Evolutionary conservation across 2,113 vertebrate genomes (phyloP), one percentile per base, ranked within the genome.

Genomic region (Zootoca vivipara): DNA sequence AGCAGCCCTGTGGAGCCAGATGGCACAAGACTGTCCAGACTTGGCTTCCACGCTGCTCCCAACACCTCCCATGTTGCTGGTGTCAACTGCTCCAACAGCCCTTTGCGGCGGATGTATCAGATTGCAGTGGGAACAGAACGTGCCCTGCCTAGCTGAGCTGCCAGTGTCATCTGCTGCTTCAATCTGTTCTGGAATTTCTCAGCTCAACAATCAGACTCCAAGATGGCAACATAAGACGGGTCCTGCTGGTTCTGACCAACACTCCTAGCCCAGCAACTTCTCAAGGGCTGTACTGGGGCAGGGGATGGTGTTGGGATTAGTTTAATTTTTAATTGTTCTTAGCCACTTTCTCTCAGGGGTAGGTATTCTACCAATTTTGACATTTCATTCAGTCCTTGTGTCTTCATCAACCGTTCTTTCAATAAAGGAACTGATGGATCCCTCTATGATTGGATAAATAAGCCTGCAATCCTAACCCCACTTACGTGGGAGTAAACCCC

Each of bases 161-260:
- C 20, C 3, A 8, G 0, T 65, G 65, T 87, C 84, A 5, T 79
- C 86, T 89, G 87, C 92, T 79, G 78, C 85, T 90, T 88, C 35
- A 82, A 65, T 30, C 83, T 87, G 3, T 88, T 42, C 24, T 4
- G 0, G 5, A 62, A 7, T 30, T 3, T 82, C 77, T 74, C 42
- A 80, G 78, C 65, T 7, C 89, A 81, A 87, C 85, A 78, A 30
- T 10, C 78, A 72, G 0, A 8, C 86, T 73, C 35, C 0, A 80
- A 15, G 58, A 65, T 24, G 58, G 79, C 28, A 38, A 74, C 15
- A 26, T 20, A 40, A 85, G 13, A 75, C 38, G 79, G 24, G 15
- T 22, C 72, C 35, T 20, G 4, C 20, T 75, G 83, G 52, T 30
- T 85, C 22, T 7, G n/a, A 74, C 12, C n/a, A 62, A 74, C 10